Evolutionary conservation across 2,797 vertebrate species (phyloP), one percentile per base, ranked within the genome.

Genomic region (Rhynchotus rufescens): DNA sequence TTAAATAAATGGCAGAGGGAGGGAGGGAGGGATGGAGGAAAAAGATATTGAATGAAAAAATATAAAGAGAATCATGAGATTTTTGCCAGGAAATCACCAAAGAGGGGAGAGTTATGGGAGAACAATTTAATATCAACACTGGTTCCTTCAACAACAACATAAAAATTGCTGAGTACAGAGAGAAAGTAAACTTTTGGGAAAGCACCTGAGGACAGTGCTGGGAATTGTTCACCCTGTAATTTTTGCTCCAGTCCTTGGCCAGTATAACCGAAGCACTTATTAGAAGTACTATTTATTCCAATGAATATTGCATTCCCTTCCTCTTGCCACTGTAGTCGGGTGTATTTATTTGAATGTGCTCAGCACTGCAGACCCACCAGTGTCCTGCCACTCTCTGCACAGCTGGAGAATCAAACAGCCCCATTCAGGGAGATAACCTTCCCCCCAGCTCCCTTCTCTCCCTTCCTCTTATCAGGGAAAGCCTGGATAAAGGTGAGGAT

Each of bases 121-220:
- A 32, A 20, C 38, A 69, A 71, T 80, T 49, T 67, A 91, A 71
- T 73, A 92, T 69, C 81, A 91, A 32, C 12, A 15, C 60, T 69
- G 78, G 51, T 52, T 94, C 49, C 62, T 90, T 91, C 52, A 69
- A 54, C 38, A 51, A 6, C 19, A 36, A 15, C 19, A 52, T 73
- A 72, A 30, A 54, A 30, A 54, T 7, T 28, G 8, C 77, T 75
- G 64, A 34, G 4, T 65, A 57, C 16, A 79, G 30, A 82, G 26
- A n/a, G 73, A 89, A 89, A 91, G 54, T n/a, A 68, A 94, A 89
- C 44, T 87, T 93, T 79, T 54, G 17, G 42, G 71, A 84, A 93
- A 94, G 30, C 44, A 83, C 32, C 42, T 1, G 11, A 65, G 19
- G 71, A 44, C 42, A 72, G 36, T n/a, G 9, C 40, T 69, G 54